Evolutionary conservation across 2,888 invertebrate species (phyloP).

Genomic region (Cheilosia pagana): DNA sequence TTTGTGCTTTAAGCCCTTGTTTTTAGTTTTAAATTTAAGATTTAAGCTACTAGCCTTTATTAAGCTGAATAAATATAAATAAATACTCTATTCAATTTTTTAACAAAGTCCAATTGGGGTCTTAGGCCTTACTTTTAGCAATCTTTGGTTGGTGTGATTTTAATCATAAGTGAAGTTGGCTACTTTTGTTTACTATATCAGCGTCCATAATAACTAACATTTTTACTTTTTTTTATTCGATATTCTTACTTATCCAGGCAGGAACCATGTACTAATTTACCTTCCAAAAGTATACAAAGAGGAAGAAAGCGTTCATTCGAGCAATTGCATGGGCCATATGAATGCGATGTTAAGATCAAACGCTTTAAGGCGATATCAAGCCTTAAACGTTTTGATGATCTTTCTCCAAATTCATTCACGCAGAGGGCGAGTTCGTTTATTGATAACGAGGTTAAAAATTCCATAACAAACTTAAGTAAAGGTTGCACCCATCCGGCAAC

Average conservation of each 20-base stretch:
- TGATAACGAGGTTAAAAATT: background rate
- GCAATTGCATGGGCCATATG: slow-evolving; percentile 77
- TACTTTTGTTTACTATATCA: no score
- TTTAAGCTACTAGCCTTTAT: no score
- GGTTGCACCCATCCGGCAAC: slow-evolving; percentile 77
- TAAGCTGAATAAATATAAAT: no score
- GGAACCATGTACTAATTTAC: background rate
- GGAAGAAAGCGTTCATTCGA: slow-evolving; percentile 78
- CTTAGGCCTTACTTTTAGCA: no score
- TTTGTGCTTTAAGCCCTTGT: no score
- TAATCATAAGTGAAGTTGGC: no score
- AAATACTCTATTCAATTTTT: no score
- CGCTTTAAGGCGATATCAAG: slow-evolving; percentile 78
- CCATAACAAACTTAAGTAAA: slow-evolving; percentile 14
- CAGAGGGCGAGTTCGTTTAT: background rate
- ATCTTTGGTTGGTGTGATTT: no score
- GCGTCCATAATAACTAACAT: no score
- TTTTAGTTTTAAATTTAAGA: no score
- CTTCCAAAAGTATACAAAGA: slow-evolving; percentile 59
- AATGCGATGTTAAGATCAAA: slow-evolving; percentile 78
- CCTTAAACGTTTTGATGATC: slow-evolving; percentile 78
- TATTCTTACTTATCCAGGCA: background rate
- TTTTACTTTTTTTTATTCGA: background rate
- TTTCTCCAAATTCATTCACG: slow-evolving; percentile 39
- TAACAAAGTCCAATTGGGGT: no score